Percentiles rank a stretch among this genome's conserved stretches.
phyloP scores from a whole-genome alignment of 2,888 invertebrate genomes.

The Hydrotaea diabolus region DNA sequence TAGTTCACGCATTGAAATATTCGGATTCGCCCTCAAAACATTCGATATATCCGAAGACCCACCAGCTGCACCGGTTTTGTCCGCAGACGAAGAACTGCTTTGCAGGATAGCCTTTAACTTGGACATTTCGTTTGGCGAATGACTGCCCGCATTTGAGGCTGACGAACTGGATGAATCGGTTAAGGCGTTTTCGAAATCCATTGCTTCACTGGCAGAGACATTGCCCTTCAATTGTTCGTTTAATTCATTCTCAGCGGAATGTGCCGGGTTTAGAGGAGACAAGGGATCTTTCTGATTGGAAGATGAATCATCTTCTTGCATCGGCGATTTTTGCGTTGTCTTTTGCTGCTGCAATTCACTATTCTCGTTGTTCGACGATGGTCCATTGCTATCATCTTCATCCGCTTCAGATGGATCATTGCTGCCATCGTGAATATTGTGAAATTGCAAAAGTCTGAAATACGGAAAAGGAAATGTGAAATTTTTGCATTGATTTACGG shows the following conservation, averaged over 20 bases:
- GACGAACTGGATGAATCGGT: constrained; percentile 60
- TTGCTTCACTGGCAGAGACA: constrained; percentile 10
- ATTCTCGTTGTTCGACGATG: constrained; percentile 59
- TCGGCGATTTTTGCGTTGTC: constrained; percentile 69
- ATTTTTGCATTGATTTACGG: background rate
- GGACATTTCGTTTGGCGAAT: constrained; percentile 75
- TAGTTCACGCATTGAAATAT: constrained; percentile 90
- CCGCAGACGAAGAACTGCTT: constrained; percentile 57
- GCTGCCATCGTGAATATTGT: constrained; percentile 84
- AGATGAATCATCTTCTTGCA: constrained; percentile 31
- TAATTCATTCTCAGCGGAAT: background rate
- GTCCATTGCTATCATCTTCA: constrained; percentile 75
- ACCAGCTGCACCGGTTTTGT: constrained; percentile 50
- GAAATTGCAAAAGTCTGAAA: constrained; percentile 87
- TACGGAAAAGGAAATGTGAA: background rate
- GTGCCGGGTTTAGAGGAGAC: constrained; percentile 2
- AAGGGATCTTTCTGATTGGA: constrained; percentile 31
- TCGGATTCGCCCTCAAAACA: constrained; percentile 84
- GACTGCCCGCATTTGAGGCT: constrained; percentile 46
- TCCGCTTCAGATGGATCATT: constrained; percentile 78
- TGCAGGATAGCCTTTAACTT: constrained; percentile 80
- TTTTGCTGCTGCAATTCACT: constrained; percentile 56
- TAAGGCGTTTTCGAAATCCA: constrained; percentile 55
- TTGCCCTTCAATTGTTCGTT: background rate
- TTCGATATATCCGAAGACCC: constrained; percentile 77